These are phyloP conservation scores for Beris morrisii DNA, from an alignment of 2,888 invertebrate genomes.

Conservation along the genomic window DNA sequence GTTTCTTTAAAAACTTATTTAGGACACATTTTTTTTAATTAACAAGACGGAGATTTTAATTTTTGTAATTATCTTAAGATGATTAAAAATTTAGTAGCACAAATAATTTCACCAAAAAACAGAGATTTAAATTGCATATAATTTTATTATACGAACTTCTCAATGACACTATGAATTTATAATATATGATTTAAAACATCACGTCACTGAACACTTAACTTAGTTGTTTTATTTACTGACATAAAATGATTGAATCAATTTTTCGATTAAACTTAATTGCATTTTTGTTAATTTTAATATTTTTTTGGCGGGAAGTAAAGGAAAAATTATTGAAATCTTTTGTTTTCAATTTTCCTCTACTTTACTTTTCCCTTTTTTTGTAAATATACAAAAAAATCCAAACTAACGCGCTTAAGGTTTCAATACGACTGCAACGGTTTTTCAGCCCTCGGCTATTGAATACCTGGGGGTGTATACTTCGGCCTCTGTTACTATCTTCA, in stretches of 20 bases:
- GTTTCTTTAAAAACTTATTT: too few relatives aligned
- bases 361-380: background rate
- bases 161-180: too few relatives aligned
- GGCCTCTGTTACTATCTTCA: conserved; percentile 45
- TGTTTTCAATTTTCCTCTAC: background rate
- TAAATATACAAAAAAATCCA: conserved; percentile 46
- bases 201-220: background rate
- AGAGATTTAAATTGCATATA: too few relatives aligned
- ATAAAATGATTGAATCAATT: background rate
- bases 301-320: background rate
- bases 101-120: too few relatives aligned
- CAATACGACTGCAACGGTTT: conserved; percentile 55
- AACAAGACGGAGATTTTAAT: too few relatives aligned
- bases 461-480: conserved; percentile 57
- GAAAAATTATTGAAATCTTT: background rate
- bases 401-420: conserved; percentile 55
- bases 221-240: background rate
- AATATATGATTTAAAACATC: too few relatives aligned
- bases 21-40: too few relatives aligned
- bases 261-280: background rate
- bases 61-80: background rate
- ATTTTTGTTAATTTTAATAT: too few relatives aligned
- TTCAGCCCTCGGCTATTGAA: conserved; percentile 57
- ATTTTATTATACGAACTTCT: too few relatives aligned
- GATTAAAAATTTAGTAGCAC: background rate